Evolutionary conservation across 2,797 vertebrate species (phyloP), one percentile per base, ranked within the genome.

Genomic region (Psittacula echo): DNA sequence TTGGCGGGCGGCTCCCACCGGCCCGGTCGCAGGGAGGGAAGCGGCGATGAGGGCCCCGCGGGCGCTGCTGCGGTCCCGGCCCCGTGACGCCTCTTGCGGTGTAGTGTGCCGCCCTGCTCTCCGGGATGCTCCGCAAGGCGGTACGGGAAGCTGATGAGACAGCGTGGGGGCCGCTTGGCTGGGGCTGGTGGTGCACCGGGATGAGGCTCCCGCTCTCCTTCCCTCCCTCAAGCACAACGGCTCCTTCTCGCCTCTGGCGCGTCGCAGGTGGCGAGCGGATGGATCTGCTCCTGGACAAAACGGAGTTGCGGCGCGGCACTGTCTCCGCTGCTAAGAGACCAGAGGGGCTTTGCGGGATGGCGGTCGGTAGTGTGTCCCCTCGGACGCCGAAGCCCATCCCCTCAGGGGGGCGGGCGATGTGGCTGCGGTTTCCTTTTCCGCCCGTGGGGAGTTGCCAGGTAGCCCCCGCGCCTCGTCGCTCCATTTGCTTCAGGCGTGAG

Each of bases 241-340:
- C n/a, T 3, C n/a, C 11, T 60, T 60, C n/a, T 16, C n/a, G 23
- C 23, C 34, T n/a, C 41, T 8, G 13, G 13, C 23, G 17, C 37
- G 26, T 18, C 27, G 13, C 48, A 53, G 64, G 54, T 32, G 64
- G 56, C 24, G 23, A 13, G 34, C 29, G 11, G 27, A 23, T 23
- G 27, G 14, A 23, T 29, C 19, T 13, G 0, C 11, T 5, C 2
- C 1, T 5, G 8, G 11, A 30, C 30, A 34, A 64, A 47, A 48
- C 3, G 30, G 27, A 2, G 19, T 8, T 5, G 9, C 7, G 1
- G 17, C 0, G n/a, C 26, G 5, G 7, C 1, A 14, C 4, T 1
- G 7, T 2, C 6, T 2, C 3, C 13, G 10, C 23, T 21, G 2
- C 14, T 7, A 3, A 5, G 5, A 1, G 1, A 2, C 3, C 0